Evolutionary conservation across 2,113 vertebrate genomes (phyloP).

Genomic region (Microtus montanus): DNA sequence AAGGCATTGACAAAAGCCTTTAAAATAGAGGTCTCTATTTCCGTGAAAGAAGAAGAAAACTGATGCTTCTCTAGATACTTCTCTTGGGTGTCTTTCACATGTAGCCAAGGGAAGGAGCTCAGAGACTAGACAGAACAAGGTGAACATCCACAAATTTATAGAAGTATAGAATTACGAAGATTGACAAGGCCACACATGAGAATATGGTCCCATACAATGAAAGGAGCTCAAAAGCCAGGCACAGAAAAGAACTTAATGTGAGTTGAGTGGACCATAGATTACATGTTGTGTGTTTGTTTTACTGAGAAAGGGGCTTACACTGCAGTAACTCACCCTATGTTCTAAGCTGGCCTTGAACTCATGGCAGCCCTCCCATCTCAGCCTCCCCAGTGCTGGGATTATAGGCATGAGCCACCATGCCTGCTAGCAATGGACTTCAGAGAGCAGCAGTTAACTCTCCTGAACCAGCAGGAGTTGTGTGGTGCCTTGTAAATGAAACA

Average conservation of each 20-base stretch:
- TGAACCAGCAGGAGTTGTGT: background rate
- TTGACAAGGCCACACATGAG: background rate
- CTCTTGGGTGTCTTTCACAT: background rate
- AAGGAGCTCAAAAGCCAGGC: background rate
- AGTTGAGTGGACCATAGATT: background rate
- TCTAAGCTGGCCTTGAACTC: background rate
- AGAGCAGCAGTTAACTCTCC: background rate
- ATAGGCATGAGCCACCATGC: background rate
- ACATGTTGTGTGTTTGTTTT: background rate
- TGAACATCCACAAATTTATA: background rate
- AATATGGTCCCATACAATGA: background rate
- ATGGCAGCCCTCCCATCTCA: background rate
- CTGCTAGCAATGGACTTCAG: background rate
- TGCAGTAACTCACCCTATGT: background rate
- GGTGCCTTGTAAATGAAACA: background rate
- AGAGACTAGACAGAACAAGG: background rate
- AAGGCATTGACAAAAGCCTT: background rate
- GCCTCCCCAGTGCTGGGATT: background rate
- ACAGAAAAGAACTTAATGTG: background rate
- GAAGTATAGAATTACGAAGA: background rate
- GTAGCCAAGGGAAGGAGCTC: background rate
- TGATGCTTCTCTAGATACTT: background rate
- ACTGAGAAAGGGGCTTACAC: background rate
- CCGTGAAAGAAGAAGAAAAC: constrained; percentile 36
- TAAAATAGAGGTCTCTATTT: background rate